phyloP scores from a whole-genome alignment of 2,113 vertebrate genomes.

The Ardeotis arabs region DNA sequence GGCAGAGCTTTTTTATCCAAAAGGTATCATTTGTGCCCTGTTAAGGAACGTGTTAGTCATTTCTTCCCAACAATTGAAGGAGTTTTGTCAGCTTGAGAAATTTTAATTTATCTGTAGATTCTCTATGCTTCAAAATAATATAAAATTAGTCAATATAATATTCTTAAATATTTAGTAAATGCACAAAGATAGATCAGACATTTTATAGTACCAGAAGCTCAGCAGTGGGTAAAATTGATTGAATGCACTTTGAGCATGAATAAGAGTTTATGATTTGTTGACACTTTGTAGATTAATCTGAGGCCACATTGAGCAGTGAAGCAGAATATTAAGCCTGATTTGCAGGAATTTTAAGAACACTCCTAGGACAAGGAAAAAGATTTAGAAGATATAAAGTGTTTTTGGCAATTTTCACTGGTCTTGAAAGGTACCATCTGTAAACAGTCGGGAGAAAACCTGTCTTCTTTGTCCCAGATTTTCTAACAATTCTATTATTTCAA shows the following conservation, averaged over 20 bases:
- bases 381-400: not conserved
- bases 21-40: not conserved
- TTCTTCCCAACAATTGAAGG: not conserved
- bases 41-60: not conserved
- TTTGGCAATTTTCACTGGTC: not conserved
- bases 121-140: conserved; percentile 44
- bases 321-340: conserved; percentile 28
- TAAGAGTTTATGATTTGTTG: conserved; percentile 71
- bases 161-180: conserved; percentile 68
- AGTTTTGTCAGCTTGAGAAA: conserved; percentile 29
- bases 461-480: not conserved
- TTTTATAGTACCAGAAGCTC: conserved; percentile 63
- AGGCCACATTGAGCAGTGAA: conserved; percentile 34
- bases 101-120: conserved; percentile 11
- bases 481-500: not conserved
- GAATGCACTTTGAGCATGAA: conserved; percentile 53
- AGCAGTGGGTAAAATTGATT: conserved; percentile 68
- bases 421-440: not conserved
- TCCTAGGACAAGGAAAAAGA: not conserved
- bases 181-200: conserved; percentile 39
- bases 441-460: accelerated
- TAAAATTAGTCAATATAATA: conserved; percentile 49
- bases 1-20: not conserved
- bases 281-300: conserved; percentile 63
- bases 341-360: conserved; percentile 30